These are phyloP conservation scores for Ammodytes marinus DNA, from an alignment of 2,113 vertebrate genomes.

Conservation along the genomic window DNA sequence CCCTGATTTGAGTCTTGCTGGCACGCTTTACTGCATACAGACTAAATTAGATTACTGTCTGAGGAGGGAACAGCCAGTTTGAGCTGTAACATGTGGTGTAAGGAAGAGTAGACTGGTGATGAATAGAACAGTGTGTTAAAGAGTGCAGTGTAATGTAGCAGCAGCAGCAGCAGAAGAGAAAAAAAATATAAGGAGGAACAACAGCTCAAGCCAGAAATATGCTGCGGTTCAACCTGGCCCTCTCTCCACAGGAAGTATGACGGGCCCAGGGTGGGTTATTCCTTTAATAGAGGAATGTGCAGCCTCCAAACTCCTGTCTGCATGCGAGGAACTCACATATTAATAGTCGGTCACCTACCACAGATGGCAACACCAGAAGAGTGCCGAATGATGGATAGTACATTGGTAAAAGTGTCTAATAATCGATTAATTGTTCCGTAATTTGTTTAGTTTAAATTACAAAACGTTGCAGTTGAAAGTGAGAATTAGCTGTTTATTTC, in stretches of 20 bases:
- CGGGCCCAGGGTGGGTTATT: constrained; percentile 80
- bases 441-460: background rate
- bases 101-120: constrained; percentile 50
- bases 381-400: background rate
- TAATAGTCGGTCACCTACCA: constrained; percentile 56
- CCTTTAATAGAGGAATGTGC: constrained; percentile 83
- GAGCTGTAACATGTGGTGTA: constrained; percentile 62
- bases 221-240: constrained; percentile 84
- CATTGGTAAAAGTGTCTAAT: background rate
- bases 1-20: constrained; percentile 5
- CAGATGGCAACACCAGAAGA: background rate
- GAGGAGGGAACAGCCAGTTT: constrained; percentile 44
- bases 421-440: background rate
- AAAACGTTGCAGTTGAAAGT: background rate
- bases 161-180: constrained; percentile 56
- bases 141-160: constrained; percentile 70
- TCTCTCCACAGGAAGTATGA: constrained; percentile 83
- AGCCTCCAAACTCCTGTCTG: constrained; percentile 74
- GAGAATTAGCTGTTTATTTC: background rate
- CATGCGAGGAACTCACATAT: constrained; percentile 84
- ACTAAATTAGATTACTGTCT: constrained; percentile 46
- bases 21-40: constrained; percentile 10
- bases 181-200: constrained; percentile 73
- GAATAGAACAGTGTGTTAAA: constrained; percentile 75
- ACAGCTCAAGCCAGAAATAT: constrained; percentile 85